These are phyloP conservation scores for Helleia helle DNA, from an alignment of 2,888 invertebrate genomes.

Conservation along the genomic window DNA sequence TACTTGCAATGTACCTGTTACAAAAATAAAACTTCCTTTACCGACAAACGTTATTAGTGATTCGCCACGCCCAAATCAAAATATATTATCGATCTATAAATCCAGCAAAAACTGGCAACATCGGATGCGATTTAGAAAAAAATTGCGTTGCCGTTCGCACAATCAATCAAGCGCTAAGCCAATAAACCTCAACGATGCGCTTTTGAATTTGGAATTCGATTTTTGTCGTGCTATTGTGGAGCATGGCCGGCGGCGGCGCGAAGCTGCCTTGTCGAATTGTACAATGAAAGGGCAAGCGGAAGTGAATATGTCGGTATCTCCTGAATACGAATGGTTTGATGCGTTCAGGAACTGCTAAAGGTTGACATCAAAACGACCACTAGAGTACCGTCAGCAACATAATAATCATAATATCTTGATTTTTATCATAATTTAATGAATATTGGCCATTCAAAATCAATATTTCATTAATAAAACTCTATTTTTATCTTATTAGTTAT, in stretches of 20 bases:
- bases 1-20: slow-evolving; percentile 27
- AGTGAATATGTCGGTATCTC: slow-evolving; percentile 57
- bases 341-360: slow-evolving; percentile 60
- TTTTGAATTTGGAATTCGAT: slow-evolving; percentile 69
- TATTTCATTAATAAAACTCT: too few relatives aligned
- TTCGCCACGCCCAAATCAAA: slow-evolving; percentile 73
- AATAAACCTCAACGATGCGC: slow-evolving; percentile 75
- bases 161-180: slow-evolving; percentile 75
- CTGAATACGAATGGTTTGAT: slow-evolving; percentile 45
- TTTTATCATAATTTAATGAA: too few relatives aligned
- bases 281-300: slow-evolving; percentile 66
- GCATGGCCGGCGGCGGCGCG: slow-evolving; percentile 59
- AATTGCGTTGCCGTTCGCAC: slow-evolving; percentile 57
- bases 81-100: slow-evolving; percentile 54
- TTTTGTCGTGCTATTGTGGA: slow-evolving; percentile 60
- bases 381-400: slow-evolving; percentile 24
- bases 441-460: too few relatives aligned
- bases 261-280: slow-evolving; percentile 58
- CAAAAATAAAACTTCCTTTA: slow-evolving; percentile 49
- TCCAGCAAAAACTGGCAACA: slow-evolving; percentile 38
- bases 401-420: too few relatives aligned
- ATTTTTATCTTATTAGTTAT: too few relatives aligned
- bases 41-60: slow-evolving; percentile 49
- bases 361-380: slow-evolving; percentile 33
- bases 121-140: slow-evolving; percentile 24